Conservation (phyloP, 2,113 vertebrate genomes). For the Brachyistius frenatus region DNA sequence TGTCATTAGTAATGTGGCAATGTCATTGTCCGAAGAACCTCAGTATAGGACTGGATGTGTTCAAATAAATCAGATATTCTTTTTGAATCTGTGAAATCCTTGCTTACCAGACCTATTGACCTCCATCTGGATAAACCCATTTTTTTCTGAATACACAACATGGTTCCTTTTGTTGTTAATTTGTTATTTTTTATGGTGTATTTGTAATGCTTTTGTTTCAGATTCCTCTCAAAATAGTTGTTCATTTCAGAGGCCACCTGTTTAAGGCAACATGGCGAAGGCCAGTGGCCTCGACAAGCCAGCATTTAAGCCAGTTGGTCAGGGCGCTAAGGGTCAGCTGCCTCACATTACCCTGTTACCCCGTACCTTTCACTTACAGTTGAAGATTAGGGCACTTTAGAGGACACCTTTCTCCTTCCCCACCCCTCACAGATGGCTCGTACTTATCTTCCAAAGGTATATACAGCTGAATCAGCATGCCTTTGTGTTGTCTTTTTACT, state of each 20-base stretch:
- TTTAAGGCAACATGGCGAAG: conserved; percentile 55
- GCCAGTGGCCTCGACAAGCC: conserved; percentile 45
- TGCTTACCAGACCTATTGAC: conserved; percentile 4
- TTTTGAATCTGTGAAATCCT: background rate
- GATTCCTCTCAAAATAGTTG: conserved; percentile 8
- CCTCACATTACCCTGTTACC: conserved; percentile 65
- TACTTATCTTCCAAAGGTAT: conserved; percentile 25
- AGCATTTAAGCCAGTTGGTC: conserved; percentile 77
- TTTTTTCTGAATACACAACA: conserved; percentile 4
- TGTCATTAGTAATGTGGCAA: background rate
- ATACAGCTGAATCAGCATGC: conserved; percentile 34
- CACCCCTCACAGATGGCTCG: conserved; percentile 70
- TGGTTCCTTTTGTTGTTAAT: conserved; percentile 19
- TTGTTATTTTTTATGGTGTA: conserved; percentile 6
- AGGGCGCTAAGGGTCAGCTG: conserved; percentile 62
- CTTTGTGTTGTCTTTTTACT: conserved; percentile 20
- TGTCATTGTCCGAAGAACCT: background rate
- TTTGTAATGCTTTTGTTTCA: background rate
- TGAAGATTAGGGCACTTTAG: conserved; percentile 61
- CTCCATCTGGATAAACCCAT: conserved; percentile 3
- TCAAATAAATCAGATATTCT: background rate
- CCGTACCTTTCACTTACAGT: conserved; percentile 52
- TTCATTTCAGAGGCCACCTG: conserved; percentile 45
- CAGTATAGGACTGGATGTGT: background rate
- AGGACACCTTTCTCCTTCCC: conserved; percentile 61